phyloP scores from a whole-genome alignment of 2,113 vertebrate species.

The Bos indicus region DNA sequence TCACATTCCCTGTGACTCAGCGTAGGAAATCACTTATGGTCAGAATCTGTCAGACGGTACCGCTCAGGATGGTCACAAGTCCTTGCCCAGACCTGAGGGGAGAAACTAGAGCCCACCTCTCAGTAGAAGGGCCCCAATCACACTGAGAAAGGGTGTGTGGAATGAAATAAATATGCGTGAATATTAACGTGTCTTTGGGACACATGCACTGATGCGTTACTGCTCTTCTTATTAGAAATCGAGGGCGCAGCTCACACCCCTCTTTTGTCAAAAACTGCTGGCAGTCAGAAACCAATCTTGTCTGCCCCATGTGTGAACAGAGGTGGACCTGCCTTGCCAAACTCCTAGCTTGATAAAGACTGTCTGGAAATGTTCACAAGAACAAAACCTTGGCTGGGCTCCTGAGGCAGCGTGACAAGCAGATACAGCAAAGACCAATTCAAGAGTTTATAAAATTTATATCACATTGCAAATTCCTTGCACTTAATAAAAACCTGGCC shows the following conservation, averaged over 20 bases:
- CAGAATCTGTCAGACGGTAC: fast-evolving
- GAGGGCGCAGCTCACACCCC: background rate
- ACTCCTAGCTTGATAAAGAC: background rate
- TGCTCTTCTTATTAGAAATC: background rate
- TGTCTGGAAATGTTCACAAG: background rate
- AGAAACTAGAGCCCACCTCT: too few species aligned
- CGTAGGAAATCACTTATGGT: fast-evolving
- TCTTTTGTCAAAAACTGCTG: background rate
- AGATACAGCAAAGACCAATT: background rate
- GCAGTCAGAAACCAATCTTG: background rate
- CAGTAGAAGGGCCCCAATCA: fast-evolving
- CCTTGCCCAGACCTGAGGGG: background rate
- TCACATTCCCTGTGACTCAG: background rate
- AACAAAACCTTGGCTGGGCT: background rate
- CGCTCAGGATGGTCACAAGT: fast-evolving
- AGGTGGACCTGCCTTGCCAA: background rate
- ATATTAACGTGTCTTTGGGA: background rate
- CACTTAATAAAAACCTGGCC: background rate
- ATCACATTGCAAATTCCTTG: background rate
- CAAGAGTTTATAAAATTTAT: background rate
- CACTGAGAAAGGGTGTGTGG: too few species aligned
- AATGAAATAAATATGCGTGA: too few species aligned
- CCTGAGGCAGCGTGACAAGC: background rate
- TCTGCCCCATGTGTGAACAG: background rate
- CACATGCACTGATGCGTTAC: background rate